Base-by-base conservation (phyloP, 2,797 vertebrate genomes). In the Ciconia nigra region DNA sequence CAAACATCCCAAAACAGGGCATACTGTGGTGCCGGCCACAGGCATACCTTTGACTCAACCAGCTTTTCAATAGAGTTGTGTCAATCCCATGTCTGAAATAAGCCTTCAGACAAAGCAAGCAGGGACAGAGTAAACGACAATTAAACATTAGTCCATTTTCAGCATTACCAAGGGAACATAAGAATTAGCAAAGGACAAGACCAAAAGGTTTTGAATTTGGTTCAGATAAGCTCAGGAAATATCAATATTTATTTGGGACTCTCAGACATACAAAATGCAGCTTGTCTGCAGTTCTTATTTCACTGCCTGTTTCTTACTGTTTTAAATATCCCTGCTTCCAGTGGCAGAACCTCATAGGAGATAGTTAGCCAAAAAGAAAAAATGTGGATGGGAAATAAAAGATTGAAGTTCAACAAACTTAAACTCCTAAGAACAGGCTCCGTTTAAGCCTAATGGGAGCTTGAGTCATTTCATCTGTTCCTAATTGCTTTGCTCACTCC, bases 401-500 rank as follows among this genome's bases (percentile, higher is more conserved):
- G 29, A 73, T 0, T n/a, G 42, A 71, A 78, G 62, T 89, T 86
- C 73, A 59, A 87, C 26, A 62, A 87, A 63, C 42, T 81, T 37
- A n/a, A 83, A 89, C 74, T 91, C 22, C 49, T 83, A 39, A 81
- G 55, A 85, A 78, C 24, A 51, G 81, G 46, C 54, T 83, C 13
- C 0, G 13, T 79, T 86, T 89, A 92, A 93, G 76, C 77, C 94
- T 92, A 86, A 94, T 49, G 78, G 93, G 79, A 96, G 35, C 73
- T 73, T 72, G 82, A 95, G 82, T 91, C 82, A 88, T 92, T 97
- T 95, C 54, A 86, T 83, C 72, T 89, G 65, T 76, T 97, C 87
- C 89, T 94, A 96, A 96, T 87, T 93, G 93, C 76, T 95, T 96
- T 95, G 89, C 79, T 94, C 82, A 72, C 92, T 88, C 67, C 95